Evolutionary conservation across 2,888 invertebrate genomes (phyloP).

Genomic region (Drosophila kambysellisi): DNA sequence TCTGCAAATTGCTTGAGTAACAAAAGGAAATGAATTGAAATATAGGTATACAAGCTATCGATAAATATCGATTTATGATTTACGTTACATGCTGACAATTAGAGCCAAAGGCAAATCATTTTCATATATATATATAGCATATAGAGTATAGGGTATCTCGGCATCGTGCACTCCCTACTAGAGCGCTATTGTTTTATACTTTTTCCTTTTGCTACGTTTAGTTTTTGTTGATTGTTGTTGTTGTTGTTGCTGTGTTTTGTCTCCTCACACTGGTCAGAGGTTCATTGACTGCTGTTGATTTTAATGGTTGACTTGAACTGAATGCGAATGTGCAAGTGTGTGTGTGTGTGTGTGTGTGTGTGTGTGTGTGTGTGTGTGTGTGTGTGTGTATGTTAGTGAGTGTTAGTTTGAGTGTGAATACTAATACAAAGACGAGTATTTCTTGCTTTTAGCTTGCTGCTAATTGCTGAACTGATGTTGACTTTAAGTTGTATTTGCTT

Average conservation of each 20-base stretch:
- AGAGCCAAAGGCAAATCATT: neutral
- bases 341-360: conserved; percentile 16
- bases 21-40: neutral
- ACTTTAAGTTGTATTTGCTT: conserved; percentile 35
- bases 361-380: conserved; percentile 22
- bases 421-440: conserved; percentile 30
- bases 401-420: conserved; percentile 15
- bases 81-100: neutral
- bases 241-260: conserved; percentile 10
- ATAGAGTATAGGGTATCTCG: neutral
- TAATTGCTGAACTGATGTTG: conserved; percentile 44
- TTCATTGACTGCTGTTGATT: conserved; percentile 78
- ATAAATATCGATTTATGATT: neutral
- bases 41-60: neutral
- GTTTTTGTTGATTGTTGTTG: conserved; percentile 28
- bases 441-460: conserved; percentile 34
- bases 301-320: conserved; percentile 65
- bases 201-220: conserved; percentile 42
- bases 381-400: conserved; percentile 18
- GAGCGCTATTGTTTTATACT: neutral
- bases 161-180: neutral
- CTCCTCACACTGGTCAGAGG: conserved; percentile 49
- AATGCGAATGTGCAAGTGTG: conserved; percentile 32
- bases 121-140: neutral
- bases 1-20: neutral